A percentile compares a stretch with the other conserved stretches of the same genome.
Conservation (phyloP, 1,140 invertebrate species). For the Drosophila tropicalis region DNA sequence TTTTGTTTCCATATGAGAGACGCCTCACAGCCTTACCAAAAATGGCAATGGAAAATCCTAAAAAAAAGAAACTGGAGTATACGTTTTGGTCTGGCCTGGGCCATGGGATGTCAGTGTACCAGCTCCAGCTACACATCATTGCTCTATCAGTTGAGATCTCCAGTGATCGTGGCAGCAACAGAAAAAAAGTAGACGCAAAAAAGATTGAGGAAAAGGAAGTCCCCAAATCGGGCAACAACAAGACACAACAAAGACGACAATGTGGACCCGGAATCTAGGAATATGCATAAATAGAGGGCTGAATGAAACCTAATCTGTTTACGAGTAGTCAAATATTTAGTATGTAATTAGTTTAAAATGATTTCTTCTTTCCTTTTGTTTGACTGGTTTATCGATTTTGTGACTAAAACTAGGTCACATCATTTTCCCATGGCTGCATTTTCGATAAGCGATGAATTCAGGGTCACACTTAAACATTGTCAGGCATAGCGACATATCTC, state of each 20-base stretch:
- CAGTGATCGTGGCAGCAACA: conserved; percentile 48
- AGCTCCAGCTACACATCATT: conserved; percentile 73
- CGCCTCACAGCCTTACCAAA: conserved; percentile 48
- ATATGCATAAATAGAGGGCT: conserved; percentile 30
- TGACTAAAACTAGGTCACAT: too few species aligned
- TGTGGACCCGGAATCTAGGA: conserved; percentile 33
- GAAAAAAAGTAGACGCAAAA: conserved; percentile 47
- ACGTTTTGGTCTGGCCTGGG: conserved; percentile 39
- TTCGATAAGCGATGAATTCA: too few species aligned
- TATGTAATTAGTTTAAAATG: too few species aligned
- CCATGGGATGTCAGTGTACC: conserved; percentile 36
- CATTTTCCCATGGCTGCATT: too few species aligned
- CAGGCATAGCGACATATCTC: too few species aligned
- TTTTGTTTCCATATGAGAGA: conserved; percentile 63
- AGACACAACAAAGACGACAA: conserved; percentile 43
- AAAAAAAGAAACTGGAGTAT: conserved; percentile 67
- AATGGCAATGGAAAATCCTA: conserved; percentile 52
- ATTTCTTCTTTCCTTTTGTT: too few species aligned
- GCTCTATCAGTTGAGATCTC: conserved; percentile 80
- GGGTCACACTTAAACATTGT: too few species aligned
- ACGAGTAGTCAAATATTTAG: not conserved
- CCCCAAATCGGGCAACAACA: conserved; percentile 41
- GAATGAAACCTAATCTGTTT: not conserved
- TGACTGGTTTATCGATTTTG: too few species aligned
- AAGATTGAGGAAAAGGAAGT: conserved; percentile 20